Base-by-base conservation (phyloP, 2,113 vertebrate genomes). In the Cavia porcellus region DNA sequence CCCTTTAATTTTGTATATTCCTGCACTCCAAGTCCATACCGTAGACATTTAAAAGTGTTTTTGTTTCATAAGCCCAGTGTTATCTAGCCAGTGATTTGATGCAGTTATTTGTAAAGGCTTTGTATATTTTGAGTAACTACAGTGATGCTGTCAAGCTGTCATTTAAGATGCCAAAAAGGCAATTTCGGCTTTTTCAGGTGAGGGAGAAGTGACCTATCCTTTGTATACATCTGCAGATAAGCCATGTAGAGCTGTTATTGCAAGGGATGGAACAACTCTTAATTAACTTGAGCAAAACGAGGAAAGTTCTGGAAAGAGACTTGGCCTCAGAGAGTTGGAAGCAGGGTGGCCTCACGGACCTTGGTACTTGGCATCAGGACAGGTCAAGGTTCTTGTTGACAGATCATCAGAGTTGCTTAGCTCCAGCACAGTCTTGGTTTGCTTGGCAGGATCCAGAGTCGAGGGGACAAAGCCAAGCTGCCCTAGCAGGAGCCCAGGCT, bases 71-170 rank as follows among this genome's bases (percentile, higher is more conserved):
- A 81, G 32, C 19, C 42, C 24, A 42, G 20, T 70, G 38, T 50
- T 42, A 68, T 25, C 62, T 35, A 80, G 50, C 79, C 50, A 52
- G 24, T 61, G 38, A 86, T 62, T 61, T 66, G 57, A 79, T 7
- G n/a, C 38, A n/a, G 14, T 62, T 93, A 85, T 70, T 93, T 90
- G 62, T 86, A 75, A 52, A 94, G 47, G 24, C 72, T 86, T 38
- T 86, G 38, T 66, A 20, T 24, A 47, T 45, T 38, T 1, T 45
- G 86, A 52, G 22, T 45, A 64, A 82, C 30, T n/a, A 47, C 50
- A 79, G 50, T 52, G 61, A 59, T 79, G 5, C 35, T 57, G 42
- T 72, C 50, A 80, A 72, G 42, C 52, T 86, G n/a, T 86, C 52
- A 30, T 61, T 80, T 70, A 55, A 13, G 28, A 42, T 86, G 55